Conservation (phyloP, 1,140 invertebrate species). For the Solenopsis invicta region DNA sequence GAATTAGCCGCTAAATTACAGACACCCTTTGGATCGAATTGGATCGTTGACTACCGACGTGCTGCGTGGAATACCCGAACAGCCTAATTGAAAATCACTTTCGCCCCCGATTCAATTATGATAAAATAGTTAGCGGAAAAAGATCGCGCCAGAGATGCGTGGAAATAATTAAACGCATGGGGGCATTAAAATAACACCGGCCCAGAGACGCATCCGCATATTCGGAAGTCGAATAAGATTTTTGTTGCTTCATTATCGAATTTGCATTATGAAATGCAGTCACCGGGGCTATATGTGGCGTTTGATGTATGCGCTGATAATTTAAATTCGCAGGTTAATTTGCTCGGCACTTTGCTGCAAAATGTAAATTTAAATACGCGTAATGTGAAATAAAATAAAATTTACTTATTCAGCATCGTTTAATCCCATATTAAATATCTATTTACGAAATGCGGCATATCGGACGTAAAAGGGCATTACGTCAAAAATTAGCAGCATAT, state of each 20-base stretch:
- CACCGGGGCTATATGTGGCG: background rate
- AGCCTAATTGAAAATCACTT: slow-evolving; percentile 51
- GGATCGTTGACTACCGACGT: slow-evolving; percentile 43
- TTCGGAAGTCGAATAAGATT: slow-evolving; percentile 46
- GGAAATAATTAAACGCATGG: slow-evolving; percentile 45
- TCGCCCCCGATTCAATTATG: slow-evolving; percentile 50
- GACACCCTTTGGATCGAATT: slow-evolving; percentile 41
- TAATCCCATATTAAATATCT: slow-evolving; percentile 53
- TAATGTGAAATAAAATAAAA: slow-evolving; percentile 64
- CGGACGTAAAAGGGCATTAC: slow-evolving; percentile 33
- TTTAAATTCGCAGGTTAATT: slow-evolving; percentile 55
- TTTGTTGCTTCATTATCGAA: slow-evolving; percentile 61
- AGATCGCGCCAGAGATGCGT: slow-evolving; percentile 29
- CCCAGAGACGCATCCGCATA: slow-evolving; percentile 5
- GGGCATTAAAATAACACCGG: slow-evolving; percentile 25
- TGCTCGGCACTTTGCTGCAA: slow-evolving; percentile 30
- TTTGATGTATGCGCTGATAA: slow-evolving; percentile 40
- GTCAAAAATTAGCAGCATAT: slow-evolving; percentile 39
- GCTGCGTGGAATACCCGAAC: slow-evolving; percentile 27
- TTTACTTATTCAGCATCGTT: slow-evolving; percentile 58
- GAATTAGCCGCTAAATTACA: slow-evolving; percentile 65
- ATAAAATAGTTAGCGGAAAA: slow-evolving; percentile 50
- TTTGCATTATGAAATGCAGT: slow-evolving; percentile 54
- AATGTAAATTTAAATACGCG: slow-evolving; percentile 54
- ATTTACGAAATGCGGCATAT: slow-evolving; percentile 33